Base-by-base conservation (phyloP, 2,113 vertebrate genomes). In the Neodontobutis hainanensis region DNA sequence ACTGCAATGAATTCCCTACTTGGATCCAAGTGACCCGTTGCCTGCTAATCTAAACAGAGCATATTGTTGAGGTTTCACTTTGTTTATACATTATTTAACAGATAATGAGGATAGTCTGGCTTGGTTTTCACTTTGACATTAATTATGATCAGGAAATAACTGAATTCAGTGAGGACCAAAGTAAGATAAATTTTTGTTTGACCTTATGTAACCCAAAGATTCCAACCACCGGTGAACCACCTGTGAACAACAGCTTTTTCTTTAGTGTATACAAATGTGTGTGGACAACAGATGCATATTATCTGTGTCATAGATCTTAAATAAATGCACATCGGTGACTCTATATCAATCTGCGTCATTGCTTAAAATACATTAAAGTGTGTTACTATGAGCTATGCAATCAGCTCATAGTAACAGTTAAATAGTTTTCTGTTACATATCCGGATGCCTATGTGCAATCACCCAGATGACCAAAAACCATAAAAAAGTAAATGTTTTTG, bases 1-100 rank as follows among this genome's bases (percentile, higher is more conserved):
- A 90, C 80, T 50, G 69, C 84, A 81, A 79, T 87, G 83, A 90
- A 92, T 89, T 85, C 78, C 68, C 73, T 72, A 60, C 78, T 78
- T 53, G 58, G 55, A 66, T 79, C 19, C 44, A 43, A 73, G 77
- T 63, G 72, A 73, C 53, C 62, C 56, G 49, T 80, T 70, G 82
- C 50, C 59, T 79, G 56, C 63, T 71, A 67, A n/a, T 77, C 63
- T 57, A 75, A 84, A 83, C 69, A 75, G 43, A 11, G 38, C 73
- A 70, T 75, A 64, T 72, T 73, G 71, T 75, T 55, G 35, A 73
- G 50, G 40, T 65, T 87, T 67, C 44, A 46, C 58, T 78, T 81
- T 83, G 70, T 76, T 57, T 67, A 42, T 46, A 72, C 58, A n/a
- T 46, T 42, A 9, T 74, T 85, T 60, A 52, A 58, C 63, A 35